Conservation (phyloP, 1,140 invertebrate species). For the Chrysomallon squamiferum region DNA sequence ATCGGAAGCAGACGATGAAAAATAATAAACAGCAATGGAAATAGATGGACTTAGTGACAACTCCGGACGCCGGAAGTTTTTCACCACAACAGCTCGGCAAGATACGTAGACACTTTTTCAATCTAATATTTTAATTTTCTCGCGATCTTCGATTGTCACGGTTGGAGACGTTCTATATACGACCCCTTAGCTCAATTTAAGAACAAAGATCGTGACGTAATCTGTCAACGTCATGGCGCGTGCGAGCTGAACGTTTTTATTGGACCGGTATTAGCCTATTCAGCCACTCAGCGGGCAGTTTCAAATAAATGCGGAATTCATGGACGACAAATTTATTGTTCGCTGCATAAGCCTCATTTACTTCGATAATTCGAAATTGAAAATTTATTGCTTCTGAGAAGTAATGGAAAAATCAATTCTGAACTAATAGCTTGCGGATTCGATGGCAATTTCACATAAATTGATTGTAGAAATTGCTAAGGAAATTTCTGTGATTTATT, state of each 20-base stretch:
- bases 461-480: not conserved
- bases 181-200: conserved; percentile 1
- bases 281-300: not conserved
- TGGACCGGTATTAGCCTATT: conserved; percentile 4
- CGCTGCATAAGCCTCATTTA: conserved; percentile 7
- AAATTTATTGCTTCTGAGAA: conserved; percentile 3
- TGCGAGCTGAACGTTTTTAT: not conserved
- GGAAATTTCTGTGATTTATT: conserved; percentile 2
- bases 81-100: not conserved
- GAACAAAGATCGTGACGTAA: conserved; percentile 6
- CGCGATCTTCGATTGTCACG: not conserved
- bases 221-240: conserved; percentile 3
- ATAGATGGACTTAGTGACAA: too few relatives aligned
- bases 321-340: conserved; percentile 9
- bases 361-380: conserved; percentile 1
- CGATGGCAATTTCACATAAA: not conserved
- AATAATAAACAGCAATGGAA: too few relatives aligned
- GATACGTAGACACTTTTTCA: not conserved
- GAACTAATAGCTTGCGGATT: not conserved
- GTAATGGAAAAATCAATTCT: conserved; percentile 5
- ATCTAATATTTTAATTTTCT: conserved; percentile 4
- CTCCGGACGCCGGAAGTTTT: not conserved
- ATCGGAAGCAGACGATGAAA: too few relatives aligned
- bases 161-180: not conserved
- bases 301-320: conserved; percentile 4